Conservation (phyloP, 2,113 vertebrate genomes). For the Petaurus breviceps region DNA sequence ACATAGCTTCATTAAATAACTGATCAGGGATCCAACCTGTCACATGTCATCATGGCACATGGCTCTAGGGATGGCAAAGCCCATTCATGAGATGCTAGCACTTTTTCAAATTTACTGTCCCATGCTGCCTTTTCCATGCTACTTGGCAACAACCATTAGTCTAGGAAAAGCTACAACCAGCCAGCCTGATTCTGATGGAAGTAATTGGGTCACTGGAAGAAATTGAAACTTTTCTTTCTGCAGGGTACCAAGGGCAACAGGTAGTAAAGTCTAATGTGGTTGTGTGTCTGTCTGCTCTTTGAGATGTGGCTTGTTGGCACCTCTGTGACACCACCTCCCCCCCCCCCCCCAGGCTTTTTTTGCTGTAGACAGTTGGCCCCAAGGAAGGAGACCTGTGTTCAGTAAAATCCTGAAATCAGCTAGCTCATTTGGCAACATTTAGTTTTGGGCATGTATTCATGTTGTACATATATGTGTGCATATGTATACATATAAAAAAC, state of each 20-base stretch:
- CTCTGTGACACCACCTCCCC: neutral
- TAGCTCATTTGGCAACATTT: neutral
- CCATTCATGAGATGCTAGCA: neutral
- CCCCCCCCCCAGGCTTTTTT: too few relatives aligned
- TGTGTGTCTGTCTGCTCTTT: neutral
- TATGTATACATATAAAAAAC: too few relatives aligned
- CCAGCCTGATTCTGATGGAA: neutral
- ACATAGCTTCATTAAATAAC: neutral
- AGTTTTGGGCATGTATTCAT: neutral
- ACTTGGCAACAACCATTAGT: neutral
- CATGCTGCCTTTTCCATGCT: neutral
- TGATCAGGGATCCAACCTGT: neutral
- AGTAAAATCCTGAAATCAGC: neutral
- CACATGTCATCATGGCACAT: neutral
- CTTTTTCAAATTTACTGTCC: neutral
- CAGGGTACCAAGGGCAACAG: neutral
- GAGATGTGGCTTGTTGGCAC: neutral
- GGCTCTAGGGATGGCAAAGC: neutral
- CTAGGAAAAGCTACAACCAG: neutral
- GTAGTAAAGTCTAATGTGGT: neutral
- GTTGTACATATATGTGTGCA: too few relatives aligned
- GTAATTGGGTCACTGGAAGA: neutral
- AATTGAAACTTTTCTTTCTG: neutral
- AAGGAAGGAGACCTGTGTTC: neutral
- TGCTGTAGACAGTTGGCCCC: neutral